These are phyloP conservation scores for Enteromius viviparus DNA, from an alignment of 2,797 vertebrate species.

Conservation along the genomic window DNA sequence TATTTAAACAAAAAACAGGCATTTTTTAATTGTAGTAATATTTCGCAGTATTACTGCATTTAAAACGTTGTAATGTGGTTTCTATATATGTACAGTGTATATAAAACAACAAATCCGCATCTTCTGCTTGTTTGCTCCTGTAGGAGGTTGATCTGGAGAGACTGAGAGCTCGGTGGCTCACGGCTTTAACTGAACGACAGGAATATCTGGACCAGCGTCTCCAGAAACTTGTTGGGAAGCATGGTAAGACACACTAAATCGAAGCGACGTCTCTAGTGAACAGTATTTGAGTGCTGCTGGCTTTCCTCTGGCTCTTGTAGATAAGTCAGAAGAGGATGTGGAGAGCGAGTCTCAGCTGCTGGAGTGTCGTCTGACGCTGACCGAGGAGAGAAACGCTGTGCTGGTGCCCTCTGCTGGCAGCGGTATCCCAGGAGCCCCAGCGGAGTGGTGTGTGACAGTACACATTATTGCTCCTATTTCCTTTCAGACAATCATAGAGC, in stretches of 20 bases:
- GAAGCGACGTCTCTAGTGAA: not conserved
- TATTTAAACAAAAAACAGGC: not conserved
- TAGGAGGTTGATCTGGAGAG: conserved; percentile 94
- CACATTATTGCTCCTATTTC: not conserved
- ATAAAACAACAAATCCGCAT: not conserved
- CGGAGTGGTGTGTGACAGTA: conserved; percentile 84
- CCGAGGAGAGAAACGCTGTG: conserved; percentile 93
- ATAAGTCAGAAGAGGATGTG: conserved; percentile 92
- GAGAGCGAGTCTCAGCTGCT: conserved; percentile 93
- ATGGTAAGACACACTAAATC: conserved; percentile 76
- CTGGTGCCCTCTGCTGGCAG: conserved; percentile 97
- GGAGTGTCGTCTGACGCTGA: conserved; percentile 93
- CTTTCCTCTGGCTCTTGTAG: conserved; percentile 69
- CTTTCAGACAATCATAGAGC: not conserved
- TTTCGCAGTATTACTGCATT: too few species aligned
- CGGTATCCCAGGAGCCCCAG: conserved; percentile 94
- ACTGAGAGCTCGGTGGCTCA: conserved; percentile 89
- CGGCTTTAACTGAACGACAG: conserved; percentile 90
- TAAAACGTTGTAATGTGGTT: not conserved
- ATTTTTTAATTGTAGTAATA: not conserved
- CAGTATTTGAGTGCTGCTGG: not conserved
- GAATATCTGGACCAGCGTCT: conserved; percentile 94
- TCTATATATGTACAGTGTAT: not conserved
- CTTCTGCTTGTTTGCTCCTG: not conserved
- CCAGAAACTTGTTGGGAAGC: conserved; percentile 89